phyloP scores from a whole-genome alignment of 2,113 vertebrate genomes.

The Mesocricetus auratus region DNA sequence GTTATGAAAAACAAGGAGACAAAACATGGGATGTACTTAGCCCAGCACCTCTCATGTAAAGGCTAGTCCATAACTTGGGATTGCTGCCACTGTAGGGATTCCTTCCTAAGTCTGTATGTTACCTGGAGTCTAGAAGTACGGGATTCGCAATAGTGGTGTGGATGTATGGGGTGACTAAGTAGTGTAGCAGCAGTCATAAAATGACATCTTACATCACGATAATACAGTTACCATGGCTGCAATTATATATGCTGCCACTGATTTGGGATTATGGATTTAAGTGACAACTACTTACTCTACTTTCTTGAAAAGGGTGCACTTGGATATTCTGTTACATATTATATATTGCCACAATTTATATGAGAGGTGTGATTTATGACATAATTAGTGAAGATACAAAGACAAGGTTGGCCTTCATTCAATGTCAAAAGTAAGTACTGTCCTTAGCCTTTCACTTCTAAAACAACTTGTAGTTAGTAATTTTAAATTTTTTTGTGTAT shows the following conservation, averaged over 20 bases:
- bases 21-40: neutral
- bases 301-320: constrained; percentile 41
- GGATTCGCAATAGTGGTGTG: neutral
- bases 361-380: neutral
- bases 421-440: neutral
- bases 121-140: neutral
- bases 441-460: neutral
- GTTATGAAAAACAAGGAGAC: neutral
- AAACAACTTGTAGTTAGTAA: neutral
- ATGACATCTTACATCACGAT: neutral
- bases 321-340: neutral
- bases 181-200: neutral
- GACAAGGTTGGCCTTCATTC: neutral
- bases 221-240: neutral
- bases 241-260: constrained; percentile 43
- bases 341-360: neutral
- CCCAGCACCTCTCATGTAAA: neutral
- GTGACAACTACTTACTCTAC: neutral
- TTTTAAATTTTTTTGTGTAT: neutral
- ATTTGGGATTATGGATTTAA: neutral
- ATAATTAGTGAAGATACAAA: neutral
- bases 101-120: neutral
- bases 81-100: neutral
- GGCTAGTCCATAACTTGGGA: neutral
- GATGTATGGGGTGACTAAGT: neutral